phyloP scores from a whole-genome alignment of 2,888 invertebrate species.

The Hedya salicella region DNA sequence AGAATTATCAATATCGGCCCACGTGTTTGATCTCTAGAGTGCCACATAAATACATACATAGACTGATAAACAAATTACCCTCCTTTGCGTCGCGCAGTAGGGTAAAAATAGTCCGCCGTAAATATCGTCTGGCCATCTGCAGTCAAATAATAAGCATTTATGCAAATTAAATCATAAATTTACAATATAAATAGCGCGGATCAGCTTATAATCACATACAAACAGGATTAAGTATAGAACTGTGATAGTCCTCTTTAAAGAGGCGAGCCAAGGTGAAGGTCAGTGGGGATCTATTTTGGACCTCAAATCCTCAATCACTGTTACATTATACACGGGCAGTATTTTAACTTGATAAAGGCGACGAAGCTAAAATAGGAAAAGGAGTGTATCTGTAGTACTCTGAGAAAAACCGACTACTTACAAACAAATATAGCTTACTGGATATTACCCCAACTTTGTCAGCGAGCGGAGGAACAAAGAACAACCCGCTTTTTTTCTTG shows the following conservation, averaged over 20 bases:
- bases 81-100: too few species aligned
- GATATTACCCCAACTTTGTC: too few species aligned
- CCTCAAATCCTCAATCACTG: conserved; percentile 2
- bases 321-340: neutral
- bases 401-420: too few species aligned
- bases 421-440: too few species aligned
- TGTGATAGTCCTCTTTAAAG: neutral
- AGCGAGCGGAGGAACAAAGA: too few species aligned
- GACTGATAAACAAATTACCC: too few species aligned
- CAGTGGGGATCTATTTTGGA: conserved; percentile 16
- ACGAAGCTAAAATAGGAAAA: too few species aligned
- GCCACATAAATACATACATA: too few species aligned
- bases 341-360: neutral
- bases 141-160: neutral
- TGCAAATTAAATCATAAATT: neutral
- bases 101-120: neutral
- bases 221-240: neutral
- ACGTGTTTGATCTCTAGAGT: too few species aligned
- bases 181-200: neutral
- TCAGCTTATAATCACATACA: neutral
- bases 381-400: too few species aligned
- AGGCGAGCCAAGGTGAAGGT: conserved; percentile 28
- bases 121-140: neutral
- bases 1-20: too few species aligned
- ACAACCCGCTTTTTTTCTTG: too few species aligned